Base-by-base conservation (phyloP, 2,113 vertebrate species). In the Daubentonia madagascariensis region DNA sequence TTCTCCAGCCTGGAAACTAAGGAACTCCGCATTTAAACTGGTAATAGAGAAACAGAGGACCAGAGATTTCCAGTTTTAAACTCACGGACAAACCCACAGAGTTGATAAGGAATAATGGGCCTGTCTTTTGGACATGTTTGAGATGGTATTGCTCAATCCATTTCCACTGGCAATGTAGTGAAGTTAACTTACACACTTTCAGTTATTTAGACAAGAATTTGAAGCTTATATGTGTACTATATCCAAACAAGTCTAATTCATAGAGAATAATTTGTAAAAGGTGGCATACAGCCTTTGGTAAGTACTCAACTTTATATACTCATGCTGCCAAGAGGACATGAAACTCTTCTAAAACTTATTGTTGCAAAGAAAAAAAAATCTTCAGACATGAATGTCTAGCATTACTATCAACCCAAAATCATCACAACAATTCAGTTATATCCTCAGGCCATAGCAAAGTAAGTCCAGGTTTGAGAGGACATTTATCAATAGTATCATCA, bases 261-360 rank as follows among this genome's bases (percentile, higher is more conserved):
- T 4, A 91, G 11, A 73, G 37, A 83, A 89, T n/a, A 32, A 73
- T 63, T 94, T 83, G 54, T 9, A 35, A 93, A 94, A 72, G 72
- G 18, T 59, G 43, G 37, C 23, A 54, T 76, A 43, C 3, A 48
- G 17, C n/a, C 40, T 78, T 72, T 70, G 37, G 43, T 61, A 85
- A 91, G 65, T 80, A 73, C 30, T 79, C 67, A 79, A 89, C 65
- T 32, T 61, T 37, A 70, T 78, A 70, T 13, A n/a, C 9, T 37
- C 81, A 54, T 9, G 2, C 23, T 84, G 30, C 61, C 37, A 78
- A 92, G 18, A 72, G 48, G 45, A 83, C 45, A 65, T 9, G 68
- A 72, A 94, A 75, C 4, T 35, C 23, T 72, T 93, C 25, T 86
- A 67, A 90, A 92, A 93, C 4, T 10, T 76, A 37, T 1, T 73